Evolutionary conservation across 1,140 invertebrate genomes (phyloP).

Genomic region (Alviniconcha marisindica): DNA sequence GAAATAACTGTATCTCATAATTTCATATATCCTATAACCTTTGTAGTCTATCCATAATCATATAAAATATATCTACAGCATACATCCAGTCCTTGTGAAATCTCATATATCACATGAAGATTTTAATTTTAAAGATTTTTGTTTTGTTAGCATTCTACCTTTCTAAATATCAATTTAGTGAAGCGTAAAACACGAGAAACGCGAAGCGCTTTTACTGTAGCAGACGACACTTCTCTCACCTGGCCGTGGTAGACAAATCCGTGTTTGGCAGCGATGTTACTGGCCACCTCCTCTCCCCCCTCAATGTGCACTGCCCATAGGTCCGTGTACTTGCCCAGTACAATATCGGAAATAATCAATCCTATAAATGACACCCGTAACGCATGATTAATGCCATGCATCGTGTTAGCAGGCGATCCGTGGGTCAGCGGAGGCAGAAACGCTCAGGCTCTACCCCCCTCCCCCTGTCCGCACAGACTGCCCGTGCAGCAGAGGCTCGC

Average conservation of each 20-base stretch:
- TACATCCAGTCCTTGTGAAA: no score
- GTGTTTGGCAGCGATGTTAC: slow-evolving; percentile 57
- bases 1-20: no score
- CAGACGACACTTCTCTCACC: slow-evolving; percentile 48
- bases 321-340: slow-evolving; percentile 58
- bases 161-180: no score
- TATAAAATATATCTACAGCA: no score
- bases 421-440: slow-evolving; percentile 43
- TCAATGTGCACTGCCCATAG: slow-evolving; percentile 64
- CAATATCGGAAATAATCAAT: slow-evolving; percentile 54
- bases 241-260: slow-evolving; percentile 63
- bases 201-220: no score
- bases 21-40: no score
- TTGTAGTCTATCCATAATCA: no score
- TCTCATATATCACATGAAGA: no score
- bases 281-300: slow-evolving; percentile 61
- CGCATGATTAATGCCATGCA: slow-evolving; percentile 56
- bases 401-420: slow-evolving; percentile 50
- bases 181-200: no score
- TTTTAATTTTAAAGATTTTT: no score
- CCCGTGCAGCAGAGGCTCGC: slow-evolving; percentile 29
- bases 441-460: slow-evolving; percentile 35
- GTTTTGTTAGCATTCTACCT: no score
- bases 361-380: slow-evolving; percentile 57
- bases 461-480: slow-evolving; percentile 36